Conservation (phyloP, 2,888 invertebrate genomes). For the Raillietiella orientalis region DNA sequence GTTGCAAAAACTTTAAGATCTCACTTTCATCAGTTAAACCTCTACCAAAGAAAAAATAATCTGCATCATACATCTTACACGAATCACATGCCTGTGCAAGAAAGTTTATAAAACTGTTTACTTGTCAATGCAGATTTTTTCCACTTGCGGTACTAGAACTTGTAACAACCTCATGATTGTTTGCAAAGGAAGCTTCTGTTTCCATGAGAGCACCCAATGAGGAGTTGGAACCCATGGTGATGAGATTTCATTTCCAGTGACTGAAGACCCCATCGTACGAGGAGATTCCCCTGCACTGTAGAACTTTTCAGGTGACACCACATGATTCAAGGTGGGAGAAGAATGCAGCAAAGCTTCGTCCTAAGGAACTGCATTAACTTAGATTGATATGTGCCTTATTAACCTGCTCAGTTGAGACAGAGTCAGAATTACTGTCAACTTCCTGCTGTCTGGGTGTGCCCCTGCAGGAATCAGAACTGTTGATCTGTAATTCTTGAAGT, state of each 20-base stretch:
- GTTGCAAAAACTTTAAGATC: constrained; percentile 91
- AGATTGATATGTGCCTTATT: too few species aligned
- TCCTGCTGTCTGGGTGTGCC: background rate
- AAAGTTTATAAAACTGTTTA: constrained; percentile 15
- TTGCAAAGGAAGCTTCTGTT: constrained; percentile 81
- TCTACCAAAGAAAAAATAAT: constrained; percentile 18
- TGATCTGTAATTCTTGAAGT: constrained; percentile 10
- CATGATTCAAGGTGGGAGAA: too few species aligned
- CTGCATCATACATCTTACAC: constrained; percentile 3
- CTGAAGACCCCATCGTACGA: constrained; percentile 2
- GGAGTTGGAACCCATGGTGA: constrained; percentile 51
- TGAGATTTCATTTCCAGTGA: background rate
- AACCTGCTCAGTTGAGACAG: background rate
- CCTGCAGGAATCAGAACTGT: background rate
- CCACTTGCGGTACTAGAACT: constrained; percentile 95
- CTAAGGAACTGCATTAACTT: too few species aligned
- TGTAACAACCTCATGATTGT: constrained; percentile 96
- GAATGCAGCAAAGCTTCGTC: too few species aligned
- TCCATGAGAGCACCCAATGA: constrained; percentile 91
- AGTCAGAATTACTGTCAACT: background rate
- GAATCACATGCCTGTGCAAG: constrained; percentile 2
- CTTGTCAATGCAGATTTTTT: constrained; percentile 99
- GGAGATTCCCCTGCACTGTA: too few species aligned
- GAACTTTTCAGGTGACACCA: too few species aligned
- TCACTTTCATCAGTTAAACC: constrained; percentile 97